Base-by-base conservation (phyloP, 2,113 vertebrate species). In the Chloebia gouldiae region DNA sequence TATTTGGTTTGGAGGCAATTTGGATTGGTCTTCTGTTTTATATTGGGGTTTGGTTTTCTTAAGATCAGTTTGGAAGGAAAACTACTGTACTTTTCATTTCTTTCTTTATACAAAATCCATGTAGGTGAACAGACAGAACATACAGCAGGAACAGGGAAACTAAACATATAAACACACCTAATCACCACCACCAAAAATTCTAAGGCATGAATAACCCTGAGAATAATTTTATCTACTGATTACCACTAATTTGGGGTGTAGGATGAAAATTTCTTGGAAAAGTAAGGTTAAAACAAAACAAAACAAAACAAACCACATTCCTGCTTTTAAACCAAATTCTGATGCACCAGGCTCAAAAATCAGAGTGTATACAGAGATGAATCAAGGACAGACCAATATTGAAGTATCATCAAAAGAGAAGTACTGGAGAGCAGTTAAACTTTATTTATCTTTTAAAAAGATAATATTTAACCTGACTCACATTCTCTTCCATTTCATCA, bases 201-300 rank as follows among this genome's bases (percentile, higher is more conserved):
- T 65, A 42, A 50, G 20, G 35, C 19, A 53, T 18, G 23, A 79
- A 77, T 42, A 77, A 61, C 15, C 15, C n/a, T 13, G 7, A 82
- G 24, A 72, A 86, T 33, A 28, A 57, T 56, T 83, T 88, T 20
- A 70, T 28, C 60, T 71, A 45, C 37, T 13, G 4, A 68, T 35
- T 61, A 22, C 3, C 7, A 70, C 15, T 39, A 59, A 73, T 13
- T 39, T 3, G 4, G 21, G 4, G 4, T 2, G 0, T 4, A 30
- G 23, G 7, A 40, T 56, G 65, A 65, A 59, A 53, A 24, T 6
- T 54, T 8, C 19, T 89, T 39, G 47, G 42, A 84, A 68, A 42
- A 73, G 16, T 15, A 71, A 75, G 3, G 6, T 49, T 59, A 50
- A 70, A 88, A 44, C 23, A 64, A 66, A 40, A 40, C 20, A 47